phyloP scores from a whole-genome alignment of 2,888 invertebrate genomes.

The Cylindroiulus punctatus region DNA sequence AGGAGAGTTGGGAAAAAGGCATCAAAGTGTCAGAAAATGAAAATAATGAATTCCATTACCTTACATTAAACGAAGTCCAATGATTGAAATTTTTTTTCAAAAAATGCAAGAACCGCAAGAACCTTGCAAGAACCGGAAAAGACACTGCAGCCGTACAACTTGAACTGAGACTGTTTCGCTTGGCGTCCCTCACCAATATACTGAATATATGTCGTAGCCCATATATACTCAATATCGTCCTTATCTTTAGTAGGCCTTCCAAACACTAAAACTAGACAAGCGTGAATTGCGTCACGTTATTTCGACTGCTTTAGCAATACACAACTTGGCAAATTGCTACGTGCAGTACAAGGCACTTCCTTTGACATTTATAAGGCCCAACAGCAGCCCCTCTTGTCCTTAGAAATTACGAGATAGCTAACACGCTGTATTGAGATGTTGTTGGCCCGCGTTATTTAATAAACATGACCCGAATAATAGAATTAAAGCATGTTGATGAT shows the following conservation, averaged over 20 bases:
- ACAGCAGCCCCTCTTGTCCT: not conserved
- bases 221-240: not conserved
- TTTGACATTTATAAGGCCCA: conserved; percentile 20
- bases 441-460: not conserved
- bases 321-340: not conserved
- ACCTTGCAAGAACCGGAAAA: not conserved
- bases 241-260: conserved; percentile 32
- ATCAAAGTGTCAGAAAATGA: not conserved
- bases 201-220: not conserved
- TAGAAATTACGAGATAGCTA: not conserved
- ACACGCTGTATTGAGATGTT: not conserved
- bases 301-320: not conserved
- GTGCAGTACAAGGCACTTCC: not conserved
- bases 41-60: conserved; percentile 19
- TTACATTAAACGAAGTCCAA: not conserved
- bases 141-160: not conserved
- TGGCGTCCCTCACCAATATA: not conserved
- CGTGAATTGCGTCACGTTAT: not conserved
- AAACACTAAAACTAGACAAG: conserved; percentile 22
- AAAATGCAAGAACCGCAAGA: not conserved
- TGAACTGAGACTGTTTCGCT: not conserved
- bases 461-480: conserved; percentile 37
- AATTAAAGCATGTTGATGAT: conserved; percentile 1
- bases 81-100: not conserved
- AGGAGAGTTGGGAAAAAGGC: not conserved